Conservation (phyloP, 2,888 invertebrate species). For the Abrostola triplasia region DNA sequence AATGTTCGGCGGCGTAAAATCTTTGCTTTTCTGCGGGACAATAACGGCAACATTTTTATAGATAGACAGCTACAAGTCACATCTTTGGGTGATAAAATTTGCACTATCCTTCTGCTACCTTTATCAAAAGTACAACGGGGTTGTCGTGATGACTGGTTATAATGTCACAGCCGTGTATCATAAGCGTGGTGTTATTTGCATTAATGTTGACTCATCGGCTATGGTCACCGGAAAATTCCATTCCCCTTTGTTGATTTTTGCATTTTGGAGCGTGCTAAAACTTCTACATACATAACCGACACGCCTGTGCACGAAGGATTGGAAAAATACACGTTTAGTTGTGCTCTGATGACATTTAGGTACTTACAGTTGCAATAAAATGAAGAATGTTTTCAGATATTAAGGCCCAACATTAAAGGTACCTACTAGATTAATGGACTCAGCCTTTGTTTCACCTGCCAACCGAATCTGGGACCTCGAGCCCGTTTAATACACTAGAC, state of each 20-base stretch:
- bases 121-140: not conserved
- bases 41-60: no score
- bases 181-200: constrained; percentile 12
- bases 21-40: no score
- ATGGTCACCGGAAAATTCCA: constrained; percentile 53
- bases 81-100: not conserved
- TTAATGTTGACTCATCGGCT: constrained; percentile 45
- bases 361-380: no score
- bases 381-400: no score
- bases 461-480: not conserved
- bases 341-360: not conserved
- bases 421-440: no score
- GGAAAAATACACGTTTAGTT: not conserved
- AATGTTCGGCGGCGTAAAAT: no score
- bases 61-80: no score
- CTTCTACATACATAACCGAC: constrained; percentile 12
- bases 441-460: not conserved
- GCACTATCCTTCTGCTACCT: not conserved
- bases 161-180: constrained; percentile 2
- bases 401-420: no score
- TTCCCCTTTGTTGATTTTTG: constrained; percentile 46
- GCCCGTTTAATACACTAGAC: not conserved
- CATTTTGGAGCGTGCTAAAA: constrained; percentile 37
- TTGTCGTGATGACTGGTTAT: constrained; percentile 1
- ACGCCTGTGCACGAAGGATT: constrained; percentile 17